phyloP scores from a whole-genome alignment of 2,888 invertebrate species.

The Apoderus coryli region DNA sequence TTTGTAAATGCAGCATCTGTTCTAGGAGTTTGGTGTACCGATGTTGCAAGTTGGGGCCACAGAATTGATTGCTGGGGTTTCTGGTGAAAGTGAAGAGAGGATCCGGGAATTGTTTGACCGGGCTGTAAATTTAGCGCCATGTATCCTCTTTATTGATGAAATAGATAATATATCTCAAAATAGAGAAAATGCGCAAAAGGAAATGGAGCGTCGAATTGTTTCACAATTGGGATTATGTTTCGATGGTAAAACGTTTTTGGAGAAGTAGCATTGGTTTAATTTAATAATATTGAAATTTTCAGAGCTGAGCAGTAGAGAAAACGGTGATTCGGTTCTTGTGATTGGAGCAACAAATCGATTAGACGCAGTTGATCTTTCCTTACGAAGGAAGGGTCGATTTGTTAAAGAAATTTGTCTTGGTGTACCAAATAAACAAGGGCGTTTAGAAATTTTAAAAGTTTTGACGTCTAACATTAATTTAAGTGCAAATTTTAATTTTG shows the following conservation, averaged over 20 bases:
- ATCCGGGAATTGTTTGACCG: slow-evolving; percentile 83
- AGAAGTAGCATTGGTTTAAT: too few species aligned
- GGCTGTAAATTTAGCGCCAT: slow-evolving; percentile 59
- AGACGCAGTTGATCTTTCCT: slow-evolving; percentile 81
- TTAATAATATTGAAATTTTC: too few species aligned
- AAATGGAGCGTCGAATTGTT: slow-evolving; percentile 93
- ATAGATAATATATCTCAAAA: slow-evolving; percentile 93
- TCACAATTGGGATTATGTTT: slow-evolving; percentile 81
- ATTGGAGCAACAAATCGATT: slow-evolving; percentile 94
- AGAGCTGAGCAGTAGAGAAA: slow-evolving; percentile 38
- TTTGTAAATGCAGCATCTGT: too few species aligned
- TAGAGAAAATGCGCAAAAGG: slow-evolving; percentile 77
- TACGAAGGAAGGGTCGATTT: slow-evolving; percentile 83
- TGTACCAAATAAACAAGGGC: slow-evolving; percentile 75
- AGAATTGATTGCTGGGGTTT: slow-evolving; percentile 85
- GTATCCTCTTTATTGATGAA: slow-evolving; percentile 89
- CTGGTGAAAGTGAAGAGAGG: slow-evolving; percentile 90
- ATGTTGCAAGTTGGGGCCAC: slow-evolving; percentile 81
- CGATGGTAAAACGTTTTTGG: slow-evolving; percentile 45
- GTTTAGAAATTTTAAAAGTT: slow-evolving; percentile 57
- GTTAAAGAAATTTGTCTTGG: slow-evolving; percentile 89
- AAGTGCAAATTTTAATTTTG: slow-evolving; percentile 53
- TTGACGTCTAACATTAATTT: slow-evolving; percentile 53
- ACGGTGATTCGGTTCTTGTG: slow-evolving; percentile 55
- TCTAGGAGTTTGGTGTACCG: slow-evolving; percentile 68